These are phyloP conservation scores for Chondrosia reniformis DNA, from an alignment of 37 sponge, comb jelly and placozoan species.

Conservation along the genomic window DNA sequence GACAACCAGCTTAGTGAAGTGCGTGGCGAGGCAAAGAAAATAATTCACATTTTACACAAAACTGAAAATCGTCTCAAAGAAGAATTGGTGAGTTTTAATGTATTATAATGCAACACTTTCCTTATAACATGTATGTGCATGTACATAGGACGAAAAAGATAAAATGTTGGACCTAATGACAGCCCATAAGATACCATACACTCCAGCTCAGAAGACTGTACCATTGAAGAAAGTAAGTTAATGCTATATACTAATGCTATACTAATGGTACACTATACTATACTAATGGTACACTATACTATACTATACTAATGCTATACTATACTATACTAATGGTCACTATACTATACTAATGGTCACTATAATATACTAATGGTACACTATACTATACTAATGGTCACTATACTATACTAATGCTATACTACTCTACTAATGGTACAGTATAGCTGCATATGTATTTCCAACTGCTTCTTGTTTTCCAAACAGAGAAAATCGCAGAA, in stretches of 20 bases:
- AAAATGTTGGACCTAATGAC: background rate
- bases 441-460: no score
- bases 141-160: conserved; percentile 9
- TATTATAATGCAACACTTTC: background rate
- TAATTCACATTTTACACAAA: conserved; percentile 64
- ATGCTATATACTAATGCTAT: background rate
- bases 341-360: background rate
- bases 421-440: background rate
- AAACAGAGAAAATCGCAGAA: no score
- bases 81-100: conserved; percentile 32
- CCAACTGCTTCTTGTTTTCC: no score
- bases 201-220: background rate
- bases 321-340: no score
- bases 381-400: background rate
- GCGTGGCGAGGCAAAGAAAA: conserved; percentile 27
- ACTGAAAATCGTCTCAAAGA: conserved; percentile 31
- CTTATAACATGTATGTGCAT: background rate
- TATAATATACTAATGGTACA: background rate
- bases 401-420: background rate
- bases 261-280: background rate
- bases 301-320: background rate
- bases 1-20: conserved; percentile 46
- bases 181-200: background rate
- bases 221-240: conserved; percentile 1
- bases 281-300: background rate